Conservation (phyloP, 2,888 invertebrate species). For the Tinea pellionella region DNA sequence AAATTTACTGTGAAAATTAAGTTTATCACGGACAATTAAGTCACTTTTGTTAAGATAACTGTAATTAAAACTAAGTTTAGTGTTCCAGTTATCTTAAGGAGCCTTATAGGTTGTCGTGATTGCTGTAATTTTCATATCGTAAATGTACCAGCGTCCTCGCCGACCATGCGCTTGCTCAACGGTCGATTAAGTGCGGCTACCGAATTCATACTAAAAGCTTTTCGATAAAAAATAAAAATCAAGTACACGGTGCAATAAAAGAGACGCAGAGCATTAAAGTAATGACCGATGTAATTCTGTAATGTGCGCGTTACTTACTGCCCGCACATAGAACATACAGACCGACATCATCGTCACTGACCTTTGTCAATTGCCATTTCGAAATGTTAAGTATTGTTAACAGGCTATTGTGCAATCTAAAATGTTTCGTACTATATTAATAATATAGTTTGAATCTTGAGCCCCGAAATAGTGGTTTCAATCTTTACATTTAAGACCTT, state of each 20-base stretch:
- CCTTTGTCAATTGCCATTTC: constrained; percentile 42
- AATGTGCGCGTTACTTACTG: neutral
- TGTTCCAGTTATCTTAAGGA: constrained; percentile 4
- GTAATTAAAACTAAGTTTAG: constrained; percentile 12
- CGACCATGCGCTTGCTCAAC: constrained; percentile 43
- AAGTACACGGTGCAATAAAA: constrained; percentile 47
- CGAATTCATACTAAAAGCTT: constrained; percentile 43
- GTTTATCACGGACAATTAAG: neutral
- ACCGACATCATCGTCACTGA: constrained; percentile 24
- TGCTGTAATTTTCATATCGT: constrained; percentile 12
- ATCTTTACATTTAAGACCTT: neutral
- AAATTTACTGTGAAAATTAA: neutral
- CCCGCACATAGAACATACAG: neutral
- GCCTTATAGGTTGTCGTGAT: constrained; percentile 8
- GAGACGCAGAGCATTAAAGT: constrained; percentile 3
- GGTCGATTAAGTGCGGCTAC: constrained; percentile 22
- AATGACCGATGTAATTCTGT: neutral
- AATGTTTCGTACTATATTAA: neutral
- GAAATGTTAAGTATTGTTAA: constrained; percentile 26
- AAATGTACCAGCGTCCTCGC: constrained; percentile 1
- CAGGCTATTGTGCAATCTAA: constrained; percentile 1
- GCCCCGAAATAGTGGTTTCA: neutral
- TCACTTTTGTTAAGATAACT: neutral
- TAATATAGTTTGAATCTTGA: neutral
- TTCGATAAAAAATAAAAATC: constrained; percentile 31